Percentiles rank a stretch among this genome's conserved stretches.
phyloP scores from a whole-genome alignment of 2,888 invertebrate genomes.

The Tiphia femorata region DNA sequence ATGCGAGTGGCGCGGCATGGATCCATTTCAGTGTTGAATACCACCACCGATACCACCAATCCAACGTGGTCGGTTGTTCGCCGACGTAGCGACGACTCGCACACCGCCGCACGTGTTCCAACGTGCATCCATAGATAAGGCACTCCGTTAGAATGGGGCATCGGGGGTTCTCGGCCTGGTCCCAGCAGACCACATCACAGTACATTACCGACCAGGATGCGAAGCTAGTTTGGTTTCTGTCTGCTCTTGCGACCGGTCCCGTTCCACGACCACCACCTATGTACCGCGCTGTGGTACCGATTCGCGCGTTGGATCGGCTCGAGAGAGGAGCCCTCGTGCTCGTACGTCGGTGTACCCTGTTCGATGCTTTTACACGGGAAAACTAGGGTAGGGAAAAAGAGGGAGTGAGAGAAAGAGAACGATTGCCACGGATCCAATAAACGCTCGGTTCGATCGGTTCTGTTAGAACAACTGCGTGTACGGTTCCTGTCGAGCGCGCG shows the following conservation, averaged over 20 bases:
- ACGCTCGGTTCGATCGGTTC: constrained; percentile 28
- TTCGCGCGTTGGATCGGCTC: no score
- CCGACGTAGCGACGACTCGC: no score
- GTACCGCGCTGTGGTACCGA: constrained; percentile 8
- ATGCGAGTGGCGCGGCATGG: constrained; percentile 3
- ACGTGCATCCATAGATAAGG: constrained; percentile 38
- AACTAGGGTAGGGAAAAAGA: not conserved
- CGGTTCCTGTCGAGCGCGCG: not conserved
- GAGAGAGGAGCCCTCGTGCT: no score
- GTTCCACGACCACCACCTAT: not conserved
- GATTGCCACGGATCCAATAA: constrained; percentile 19
- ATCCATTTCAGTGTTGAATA: no score
- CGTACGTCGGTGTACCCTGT: no score
- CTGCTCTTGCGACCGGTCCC: constrained; percentile 7
- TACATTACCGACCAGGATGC: constrained; percentile 42
- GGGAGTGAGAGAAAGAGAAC: not conserved
- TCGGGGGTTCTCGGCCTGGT: constrained; percentile 19
- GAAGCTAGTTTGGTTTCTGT: constrained; percentile 30
- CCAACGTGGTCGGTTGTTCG: no score
- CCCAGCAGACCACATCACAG: constrained; percentile 45
- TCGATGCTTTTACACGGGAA: no score
- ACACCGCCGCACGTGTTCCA: constrained; percentile 2
- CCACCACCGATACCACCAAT: no score
- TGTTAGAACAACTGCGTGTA: constrained; percentile 17
- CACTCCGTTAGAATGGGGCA: constrained; percentile 27